These are phyloP conservation scores for Drosophila chauvacae DNA, from an alignment of 1,140 invertebrate species.

Conservation along the genomic window DNA sequence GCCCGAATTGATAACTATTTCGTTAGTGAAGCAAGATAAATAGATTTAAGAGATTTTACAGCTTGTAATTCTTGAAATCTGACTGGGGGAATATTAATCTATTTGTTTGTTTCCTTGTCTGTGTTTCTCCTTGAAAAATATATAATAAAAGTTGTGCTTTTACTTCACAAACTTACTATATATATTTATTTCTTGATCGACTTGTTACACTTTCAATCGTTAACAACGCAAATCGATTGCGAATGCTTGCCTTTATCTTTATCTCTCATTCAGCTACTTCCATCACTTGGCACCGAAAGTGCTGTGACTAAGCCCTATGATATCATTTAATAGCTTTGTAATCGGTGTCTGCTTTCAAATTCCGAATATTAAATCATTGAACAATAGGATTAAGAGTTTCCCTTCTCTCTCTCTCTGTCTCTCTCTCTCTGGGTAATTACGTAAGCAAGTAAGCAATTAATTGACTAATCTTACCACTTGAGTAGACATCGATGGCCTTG, in stretches of 20 bases:
- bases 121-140: too few relatives aligned
- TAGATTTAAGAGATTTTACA: too few relatives aligned
- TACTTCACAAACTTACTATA: neutral
- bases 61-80: too few relatives aligned
- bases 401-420: neutral
- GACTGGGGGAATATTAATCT: too few relatives aligned
- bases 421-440: neutral
- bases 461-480: constrained; percentile 86
- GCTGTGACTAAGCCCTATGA: constrained; percentile 23
- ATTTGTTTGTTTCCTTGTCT: neutral
- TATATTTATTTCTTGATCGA: neutral
- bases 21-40: too few relatives aligned
- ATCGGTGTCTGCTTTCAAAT: neutral
- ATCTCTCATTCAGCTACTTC: neutral
- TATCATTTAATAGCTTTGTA: constrained; percentile 8
- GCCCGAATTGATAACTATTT: too few relatives aligned
- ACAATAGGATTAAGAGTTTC: constrained; percentile 9
- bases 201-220: neutral
- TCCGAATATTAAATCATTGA: constrained; percentile 12
- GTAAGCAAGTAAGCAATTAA: neutral
- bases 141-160: too few relatives aligned
- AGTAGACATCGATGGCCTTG: constrained; percentile 84
- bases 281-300: neutral
- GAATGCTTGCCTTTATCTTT: too few relatives aligned
- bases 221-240: neutral